A percentile compares a stretch with the other conserved stretches of the same genome.
Conservation (phyloP, 2,888 invertebrate genomes). For the Rhynchonema sp. region DNA sequence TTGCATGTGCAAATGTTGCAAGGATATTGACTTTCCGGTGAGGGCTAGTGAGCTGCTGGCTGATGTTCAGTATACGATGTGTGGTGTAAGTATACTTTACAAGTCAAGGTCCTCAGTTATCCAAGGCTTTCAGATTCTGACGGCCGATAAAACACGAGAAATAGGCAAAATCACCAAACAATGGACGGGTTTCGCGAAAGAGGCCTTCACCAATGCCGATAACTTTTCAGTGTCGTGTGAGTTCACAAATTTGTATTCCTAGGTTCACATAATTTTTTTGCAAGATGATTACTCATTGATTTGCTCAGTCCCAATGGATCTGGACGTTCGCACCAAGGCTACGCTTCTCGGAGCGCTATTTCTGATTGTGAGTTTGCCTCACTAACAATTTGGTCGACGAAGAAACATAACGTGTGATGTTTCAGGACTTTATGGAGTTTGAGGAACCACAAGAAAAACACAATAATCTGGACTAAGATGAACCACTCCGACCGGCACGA, state of each 20-base stretch:
- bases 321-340: conserved; percentile 63
- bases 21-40: neutral
- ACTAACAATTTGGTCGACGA: neutral
- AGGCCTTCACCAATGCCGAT: conserved; percentile 65
- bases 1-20: too few relatives aligned
- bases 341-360: conserved; percentile 59
- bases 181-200: conserved; percentile 62
- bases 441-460: neutral
- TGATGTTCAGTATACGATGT: too few relatives aligned
- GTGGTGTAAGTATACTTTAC: too few relatives aligned
- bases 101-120: too few relatives aligned
- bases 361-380: conserved; percentile 9
- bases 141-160: too few relatives aligned
- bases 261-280: too few relatives aligned
- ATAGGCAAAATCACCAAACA: conserved; percentile 54
- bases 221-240: conserved; percentile 60
- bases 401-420: too few relatives aligned
- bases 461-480: neutral
- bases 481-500: too few relatives aligned
- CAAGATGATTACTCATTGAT: neutral
- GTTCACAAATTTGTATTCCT: too few relatives aligned
- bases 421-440: neutral
- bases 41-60: neutral
- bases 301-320: conserved; percentile 49
- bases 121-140: too few relatives aligned